Evolutionary conservation across 2,113 vertebrate genomes (phyloP), one percentile per base, ranked within the genome.

Genomic region (Murina feae): DNA sequence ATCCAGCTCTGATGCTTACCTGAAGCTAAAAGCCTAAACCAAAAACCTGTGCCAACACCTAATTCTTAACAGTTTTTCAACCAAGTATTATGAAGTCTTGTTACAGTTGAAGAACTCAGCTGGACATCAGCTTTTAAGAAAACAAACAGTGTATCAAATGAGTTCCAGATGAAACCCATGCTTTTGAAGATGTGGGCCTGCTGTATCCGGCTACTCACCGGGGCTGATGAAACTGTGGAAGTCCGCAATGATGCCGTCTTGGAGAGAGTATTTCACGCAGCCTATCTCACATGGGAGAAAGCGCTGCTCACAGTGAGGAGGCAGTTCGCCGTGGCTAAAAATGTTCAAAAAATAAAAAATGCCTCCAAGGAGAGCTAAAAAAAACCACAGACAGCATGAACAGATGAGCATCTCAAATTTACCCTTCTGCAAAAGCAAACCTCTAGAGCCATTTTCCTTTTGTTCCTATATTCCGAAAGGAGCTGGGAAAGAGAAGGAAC

Each of bases 241-340:
- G 28, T 98, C 97, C 65, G 97, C 98, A 60, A 96, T 55, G 68
- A 98, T 97, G 55, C 98, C 98, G 35, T 98, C 94, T 25, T 95
- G 98, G 0, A 98, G 96, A 65, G 98, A 98, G 42, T 98, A 98
- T 44, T 35, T 98, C 94, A 99, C 95, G 89, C 98, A 99, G 47
- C 98, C 98, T 76, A 98, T 98, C 97, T 99, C 98, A 25, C 98
- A 99, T 80, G 98, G 98, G 32, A 99, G 98, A 90, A 98, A 99
- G 72, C 98, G 98, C 94, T 98, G 98, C 21, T 97, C 97, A 49
- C 98, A 98, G 55, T 98, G 93, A 51, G 97, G 94, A 0, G 98
- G 98, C 88, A 99, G 97, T 89, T 98, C 97, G 12, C 98, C 98
- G 39, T 98, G 98, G 94, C 98, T 99, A 96, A 98, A 98, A 80